A percentile compares a stretch with the other conserved stretches of the same genome.
Conservation (phyloP, 2,797 vertebrate species). For the Liparis tanakae region DNA sequence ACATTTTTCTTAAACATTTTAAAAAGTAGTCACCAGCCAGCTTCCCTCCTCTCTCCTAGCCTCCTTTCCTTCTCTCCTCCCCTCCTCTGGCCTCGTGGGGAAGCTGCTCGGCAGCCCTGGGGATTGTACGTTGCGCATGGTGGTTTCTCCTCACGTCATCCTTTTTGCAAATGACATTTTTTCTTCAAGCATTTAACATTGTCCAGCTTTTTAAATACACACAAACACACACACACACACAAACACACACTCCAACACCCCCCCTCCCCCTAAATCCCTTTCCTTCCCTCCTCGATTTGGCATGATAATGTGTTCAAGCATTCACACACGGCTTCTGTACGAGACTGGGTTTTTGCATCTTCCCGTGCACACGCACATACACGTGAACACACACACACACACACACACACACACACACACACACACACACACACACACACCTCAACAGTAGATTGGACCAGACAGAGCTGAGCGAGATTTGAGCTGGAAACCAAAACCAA, state of each 20-base stretch:
- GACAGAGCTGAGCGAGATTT: constrained; percentile 40
- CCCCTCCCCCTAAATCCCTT: constrained; percentile 65
- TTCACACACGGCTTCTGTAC: constrained; percentile 34
- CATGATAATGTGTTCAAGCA: constrained; percentile 76
- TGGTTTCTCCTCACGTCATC: constrained; percentile 75
- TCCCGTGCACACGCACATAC: constrained; percentile 36
- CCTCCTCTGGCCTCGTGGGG: constrained; percentile 70
- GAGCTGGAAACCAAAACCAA: constrained; percentile 49
- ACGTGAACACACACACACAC: constrained; percentile 32
- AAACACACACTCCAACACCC: constrained; percentile 8
- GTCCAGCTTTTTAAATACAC: constrained; percentile 80
- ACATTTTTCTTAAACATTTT: constrained; percentile 78
- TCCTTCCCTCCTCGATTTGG: constrained; percentile 81
- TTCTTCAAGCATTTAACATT: constrained; percentile 81
- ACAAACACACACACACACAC: constrained; percentile 46
- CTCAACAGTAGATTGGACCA: constrained; percentile 57
- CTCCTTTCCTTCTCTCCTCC: constrained; percentile 46
- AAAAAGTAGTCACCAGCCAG: constrained; percentile 82
- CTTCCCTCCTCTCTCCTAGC: constrained; percentile 53
- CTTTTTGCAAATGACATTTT: constrained; percentile 71
- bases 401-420: constrained; percentile 41
- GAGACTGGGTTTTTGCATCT: constrained; percentile 1
- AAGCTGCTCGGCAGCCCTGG: constrained; percentile 80
- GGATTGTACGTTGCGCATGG: constrained; percentile 87
- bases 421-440: no score